These are phyloP conservation scores for Oryzias curvinotus DNA, from an alignment of 2,113 vertebrate species.

Conservation along the genomic window DNA sequence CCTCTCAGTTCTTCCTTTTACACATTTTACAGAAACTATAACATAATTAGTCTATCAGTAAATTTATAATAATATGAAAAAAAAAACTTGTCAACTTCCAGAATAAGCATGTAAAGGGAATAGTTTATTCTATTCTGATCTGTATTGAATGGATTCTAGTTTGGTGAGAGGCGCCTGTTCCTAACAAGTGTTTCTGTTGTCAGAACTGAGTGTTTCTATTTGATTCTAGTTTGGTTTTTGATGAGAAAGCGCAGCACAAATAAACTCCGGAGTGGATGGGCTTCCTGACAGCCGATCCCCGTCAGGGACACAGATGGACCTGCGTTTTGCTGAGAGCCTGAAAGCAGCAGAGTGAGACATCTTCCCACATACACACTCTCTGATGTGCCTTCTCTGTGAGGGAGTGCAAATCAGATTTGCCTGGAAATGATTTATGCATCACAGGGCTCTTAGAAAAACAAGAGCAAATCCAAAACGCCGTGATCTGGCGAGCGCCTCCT, in stretches of 20 bases:
- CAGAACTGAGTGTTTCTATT: too few relatives aligned
- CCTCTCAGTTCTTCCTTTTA: too few relatives aligned
- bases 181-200: too few relatives aligned
- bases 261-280: not conserved
- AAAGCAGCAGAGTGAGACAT: slow-evolving; percentile 9
- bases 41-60: too few relatives aligned
- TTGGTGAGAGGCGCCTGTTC: too few relatives aligned
- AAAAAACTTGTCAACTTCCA: too few relatives aligned
- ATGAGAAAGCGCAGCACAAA: not conserved
- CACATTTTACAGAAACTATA: too few relatives aligned
- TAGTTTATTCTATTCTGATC: too few relatives aligned
- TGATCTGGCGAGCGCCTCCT: not conserved
- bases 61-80: too few relatives aligned
- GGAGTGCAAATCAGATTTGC: slow-evolving; percentile 1
- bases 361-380: not conserved
- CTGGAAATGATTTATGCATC: slow-evolving; percentile 6
- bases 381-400: not conserved
- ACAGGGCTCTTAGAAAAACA: slow-evolving; percentile 4
- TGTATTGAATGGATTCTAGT: too few relatives aligned
- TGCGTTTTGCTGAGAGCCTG: not conserved
- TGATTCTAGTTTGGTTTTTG: not conserved
- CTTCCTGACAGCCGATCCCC: not conserved
- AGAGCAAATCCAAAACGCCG: slow-evolving; percentile 12
- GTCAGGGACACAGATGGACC: not conserved
- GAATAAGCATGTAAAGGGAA: too few relatives aligned